Conservation (phyloP, 2,113 vertebrate genomes). For the Aplodontia rufa region DNA sequence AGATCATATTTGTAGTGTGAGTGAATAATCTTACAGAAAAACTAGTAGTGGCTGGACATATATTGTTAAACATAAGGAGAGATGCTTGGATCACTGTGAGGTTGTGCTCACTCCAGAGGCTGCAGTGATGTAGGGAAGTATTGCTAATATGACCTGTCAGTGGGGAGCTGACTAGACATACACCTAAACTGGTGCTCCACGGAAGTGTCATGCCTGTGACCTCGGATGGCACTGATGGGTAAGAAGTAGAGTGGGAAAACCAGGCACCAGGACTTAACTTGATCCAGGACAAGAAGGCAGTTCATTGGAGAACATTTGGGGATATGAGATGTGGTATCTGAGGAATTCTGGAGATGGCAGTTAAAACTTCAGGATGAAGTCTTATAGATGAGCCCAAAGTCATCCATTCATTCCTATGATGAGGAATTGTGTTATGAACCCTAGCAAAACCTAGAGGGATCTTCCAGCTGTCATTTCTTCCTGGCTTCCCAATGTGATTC, state of each 20-base stretch:
- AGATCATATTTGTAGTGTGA: neutral
- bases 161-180: neutral
- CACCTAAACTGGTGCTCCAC: too few relatives aligned
- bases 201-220: neutral
- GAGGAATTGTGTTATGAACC: neutral
- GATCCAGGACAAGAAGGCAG: neutral
- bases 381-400: conserved; percentile 8
- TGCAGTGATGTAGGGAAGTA: neutral
- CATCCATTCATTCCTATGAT: neutral
- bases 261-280: neutral
- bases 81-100: neutral
- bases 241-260: neutral
- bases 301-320: neutral
- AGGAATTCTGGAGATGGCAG: neutral
- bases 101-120: neutral
- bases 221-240: neutral
- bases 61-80: neutral
- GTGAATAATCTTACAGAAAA: conserved; percentile 42
- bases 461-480: neutral
- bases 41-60: neutral
- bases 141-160: neutral
- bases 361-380: conserved; percentile 26
- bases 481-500: neutral
- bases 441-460: neutral
- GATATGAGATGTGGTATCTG: neutral